These are phyloP conservation scores for Poeciliopsis retropinna DNA, from an alignment of 2,113 vertebrate genomes.

Conservation along the genomic window DNA sequence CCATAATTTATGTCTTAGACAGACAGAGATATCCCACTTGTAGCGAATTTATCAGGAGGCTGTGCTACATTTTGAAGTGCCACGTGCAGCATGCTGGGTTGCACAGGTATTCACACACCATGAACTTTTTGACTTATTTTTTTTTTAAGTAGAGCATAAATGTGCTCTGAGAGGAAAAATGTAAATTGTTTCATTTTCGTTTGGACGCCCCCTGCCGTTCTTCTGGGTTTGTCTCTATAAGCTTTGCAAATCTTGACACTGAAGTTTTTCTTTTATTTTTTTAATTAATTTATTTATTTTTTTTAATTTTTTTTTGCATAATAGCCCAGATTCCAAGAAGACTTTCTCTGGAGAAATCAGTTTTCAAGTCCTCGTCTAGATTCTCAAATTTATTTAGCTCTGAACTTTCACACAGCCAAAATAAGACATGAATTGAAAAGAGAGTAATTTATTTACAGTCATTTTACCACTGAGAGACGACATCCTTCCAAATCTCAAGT, in stretches of 20 bases:
- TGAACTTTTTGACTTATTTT: background rate
- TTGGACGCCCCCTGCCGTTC: too few species aligned
- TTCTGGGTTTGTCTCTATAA: background rate
- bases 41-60: slow-evolving; percentile 30
- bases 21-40: slow-evolving; percentile 24
- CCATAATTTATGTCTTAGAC: slow-evolving; percentile 60
- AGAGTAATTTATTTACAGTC: too few species aligned
- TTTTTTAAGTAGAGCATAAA: background rate
- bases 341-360: background rate
- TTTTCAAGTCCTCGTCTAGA: background rate
- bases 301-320: background rate
- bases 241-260: background rate
- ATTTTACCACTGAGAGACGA: too few species aligned
- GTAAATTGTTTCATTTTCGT: too few species aligned
- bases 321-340: background rate
- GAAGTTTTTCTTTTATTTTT: background rate
- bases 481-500: too few species aligned
- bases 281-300: background rate
- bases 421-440: too few species aligned
- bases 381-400: background rate
- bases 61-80: slow-evolving; percentile 22
- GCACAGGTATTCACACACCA: background rate
- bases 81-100: background rate
- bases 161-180: background rate
- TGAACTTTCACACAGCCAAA: too few species aligned